Evolutionary conservation across 2,113 vertebrate species (phyloP).

Genomic region (Ochotona curzoniae): DNA sequence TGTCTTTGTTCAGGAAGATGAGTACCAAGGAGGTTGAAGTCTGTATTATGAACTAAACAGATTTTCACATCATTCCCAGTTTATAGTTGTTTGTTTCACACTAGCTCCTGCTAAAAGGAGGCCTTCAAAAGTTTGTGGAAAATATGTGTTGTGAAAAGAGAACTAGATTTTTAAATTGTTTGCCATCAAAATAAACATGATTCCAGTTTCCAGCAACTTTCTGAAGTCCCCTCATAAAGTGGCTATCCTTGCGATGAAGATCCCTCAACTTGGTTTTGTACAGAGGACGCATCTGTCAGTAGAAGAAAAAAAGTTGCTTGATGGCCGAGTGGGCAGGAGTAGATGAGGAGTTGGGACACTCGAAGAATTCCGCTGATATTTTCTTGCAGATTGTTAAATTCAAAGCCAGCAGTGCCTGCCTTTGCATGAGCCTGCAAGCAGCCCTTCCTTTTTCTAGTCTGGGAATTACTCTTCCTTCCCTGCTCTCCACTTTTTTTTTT

Average conservation of each 20-base stretch:
- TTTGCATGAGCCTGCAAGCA: background rate
- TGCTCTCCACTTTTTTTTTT: background rate
- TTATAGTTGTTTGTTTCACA: background rate
- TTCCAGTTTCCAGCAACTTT: no score
- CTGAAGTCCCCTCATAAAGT: no score
- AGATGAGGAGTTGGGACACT: fast-evolving
- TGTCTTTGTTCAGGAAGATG: background rate
- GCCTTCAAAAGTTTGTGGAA: no score
- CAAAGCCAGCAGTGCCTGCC: background rate
- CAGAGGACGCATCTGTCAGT: background rate
- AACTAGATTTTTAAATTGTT: no score
- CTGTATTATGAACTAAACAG: background rate
- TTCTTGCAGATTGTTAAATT: background rate
- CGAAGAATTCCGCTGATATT: background rate
- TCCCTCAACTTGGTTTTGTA: background rate
- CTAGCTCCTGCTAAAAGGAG: background rate
- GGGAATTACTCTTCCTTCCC: background rate
- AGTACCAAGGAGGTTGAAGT: background rate
- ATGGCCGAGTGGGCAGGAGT: background rate
- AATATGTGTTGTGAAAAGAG: no score
- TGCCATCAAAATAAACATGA: no score
- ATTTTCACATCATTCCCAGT: background rate
- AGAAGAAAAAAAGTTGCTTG: background rate
- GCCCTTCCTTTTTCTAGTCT: background rate
- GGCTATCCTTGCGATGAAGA: background rate